Base-by-base conservation (phyloP, 2,888 invertebrate genomes). In the Ornithoptera alexandrae region DNA sequence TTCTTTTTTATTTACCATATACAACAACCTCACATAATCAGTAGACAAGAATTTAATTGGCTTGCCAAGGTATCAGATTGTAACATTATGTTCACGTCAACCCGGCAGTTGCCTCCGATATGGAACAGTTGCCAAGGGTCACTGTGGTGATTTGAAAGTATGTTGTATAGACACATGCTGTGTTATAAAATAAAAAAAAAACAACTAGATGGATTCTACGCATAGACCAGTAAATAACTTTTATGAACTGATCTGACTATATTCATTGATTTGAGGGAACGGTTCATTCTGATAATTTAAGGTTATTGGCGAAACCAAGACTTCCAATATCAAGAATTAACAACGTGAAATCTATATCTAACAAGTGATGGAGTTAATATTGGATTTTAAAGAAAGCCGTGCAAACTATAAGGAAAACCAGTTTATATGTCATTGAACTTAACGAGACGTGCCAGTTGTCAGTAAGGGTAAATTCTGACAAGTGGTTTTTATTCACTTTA, bases 321-420 rank as follows among this genome's bases (percentile, higher is more conserved):
- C 15, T 12, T 18, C 7, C 18, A 53, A n/a, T 12, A 15, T 15
- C n/a, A 53, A 4, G 53, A 53, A n/a, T 18, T 53, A 53, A 53
- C 12, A 46, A 3, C 15, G 46, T 15, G 46, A 56, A n/a, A 4
- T 10, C 20, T 56, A 58, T 12, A 22, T n/a, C 22, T 58, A 58
- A 58, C n/a, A 12, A 58, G 7, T 58, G 22, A 1, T 30, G 30
- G 30, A 30, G 3, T 3, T 30, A 30, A 30, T 30, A 30, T 30
- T 30, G 30, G 30, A 3, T 30, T 30, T 30, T 30, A 30, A 58
- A 58, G 57, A 65, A 65, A 65, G 24, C 58, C 22, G 58, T 58
- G 65, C 65, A 65, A 65, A 65, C 22, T 58, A 59, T 42, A 22
- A 22, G 61, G 53, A 67, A 53, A 67, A 67, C 66, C 60, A 36